Base-by-base conservation (phyloP, 2,113 vertebrate species). In the Sarotherodon lohbergeri region DNA sequence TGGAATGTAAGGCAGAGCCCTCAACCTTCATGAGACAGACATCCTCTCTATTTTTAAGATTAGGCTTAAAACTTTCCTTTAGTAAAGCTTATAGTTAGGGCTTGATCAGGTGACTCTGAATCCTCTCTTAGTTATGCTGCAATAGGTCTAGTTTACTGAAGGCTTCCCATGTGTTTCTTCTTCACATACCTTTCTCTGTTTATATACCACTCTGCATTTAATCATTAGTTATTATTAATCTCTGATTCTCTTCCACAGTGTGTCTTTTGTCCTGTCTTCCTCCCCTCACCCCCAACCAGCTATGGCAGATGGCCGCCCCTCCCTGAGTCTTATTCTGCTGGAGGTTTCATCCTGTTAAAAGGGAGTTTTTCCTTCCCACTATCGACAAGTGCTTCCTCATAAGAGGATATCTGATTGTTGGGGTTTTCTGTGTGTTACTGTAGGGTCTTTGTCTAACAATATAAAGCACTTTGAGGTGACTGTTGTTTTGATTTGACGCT, bases 321-420 rank as follows among this genome's bases (percentile, higher is more conserved):
- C 29, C 57, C 29, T 61, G 29, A 34, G 2, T 63, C 32, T 63
- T 63, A 63, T 63, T 63, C 3, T 63, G 59, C 32, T 63, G 59
- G 9, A 63, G 17, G 17, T 63, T 63, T 2, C 9, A 63, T n/a
- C 59, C 4, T 63, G 59, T 2, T 36, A 36, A 63, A 63, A 63
- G 32, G 17, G 32, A 7, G 32, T 63, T 63, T 63, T 63, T 36
- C 59, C 9, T 63, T 36, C 32, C 17, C 59, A 4, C 59, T 63
- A 12, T n/a, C 11, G 32, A n/a, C 59, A 36, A 63, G 5, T 36
- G 59, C 32, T 0, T 63, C 32, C 32, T 36, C 9, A 63, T 0
- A 34, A 19, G 0, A 19, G 16, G 59, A 36, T 36, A 19, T 7
- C 59, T 63, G 32, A 63, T 63, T 63, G 32, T 63, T 63, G 17